These are phyloP conservation scores for Herminia tarsipennalis DNA, from an alignment of 2,888 invertebrate species.

Conservation along the genomic window DNA sequence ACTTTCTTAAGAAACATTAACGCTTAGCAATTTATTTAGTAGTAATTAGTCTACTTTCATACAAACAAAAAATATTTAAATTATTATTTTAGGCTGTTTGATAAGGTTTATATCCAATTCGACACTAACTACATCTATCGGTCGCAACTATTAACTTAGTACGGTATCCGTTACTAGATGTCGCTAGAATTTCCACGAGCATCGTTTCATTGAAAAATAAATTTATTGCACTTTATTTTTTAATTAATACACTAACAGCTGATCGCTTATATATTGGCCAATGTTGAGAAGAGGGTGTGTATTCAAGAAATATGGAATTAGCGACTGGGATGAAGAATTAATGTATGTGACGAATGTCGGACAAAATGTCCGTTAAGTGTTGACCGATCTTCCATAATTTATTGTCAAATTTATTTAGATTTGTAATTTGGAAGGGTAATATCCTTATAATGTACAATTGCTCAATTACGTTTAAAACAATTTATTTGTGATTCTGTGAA, in stretches of 20 bases:
- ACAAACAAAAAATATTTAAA: no score
- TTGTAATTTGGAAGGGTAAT: no score
- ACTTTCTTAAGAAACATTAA: no score
- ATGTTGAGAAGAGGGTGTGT: slow-evolving; percentile 38
- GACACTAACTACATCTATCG: slow-evolving; percentile 29
- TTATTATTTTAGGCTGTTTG: no score
- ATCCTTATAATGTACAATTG: no score
- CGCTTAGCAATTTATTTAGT: no score
- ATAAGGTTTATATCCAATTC: background rate
- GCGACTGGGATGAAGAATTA: slow-evolving; percentile 10
- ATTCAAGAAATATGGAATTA: slow-evolving; percentile 22
- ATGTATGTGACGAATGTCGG: no score
- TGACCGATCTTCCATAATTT: no score
- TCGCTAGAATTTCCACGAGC: slow-evolving; percentile 22
- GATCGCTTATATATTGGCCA: slow-evolving; percentile 40
- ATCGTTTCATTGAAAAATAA: slow-evolving; percentile 36
- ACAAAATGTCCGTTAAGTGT: background rate
- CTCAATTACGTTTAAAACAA: no score
- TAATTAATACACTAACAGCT: slow-evolving; percentile 48
- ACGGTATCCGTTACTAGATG: slow-evolving; percentile 21
- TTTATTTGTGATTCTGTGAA: no score
- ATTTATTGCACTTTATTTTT: slow-evolving; percentile 42
- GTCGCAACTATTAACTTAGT: slow-evolving; percentile 17
- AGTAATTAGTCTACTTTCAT: no score
- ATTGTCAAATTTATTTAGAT: no score